Evolutionary conservation across 2,888 invertebrate genomes (phyloP), one percentile per base, ranked within the genome.

Genomic region (Caenorhabditis sulstoni): DNA sequence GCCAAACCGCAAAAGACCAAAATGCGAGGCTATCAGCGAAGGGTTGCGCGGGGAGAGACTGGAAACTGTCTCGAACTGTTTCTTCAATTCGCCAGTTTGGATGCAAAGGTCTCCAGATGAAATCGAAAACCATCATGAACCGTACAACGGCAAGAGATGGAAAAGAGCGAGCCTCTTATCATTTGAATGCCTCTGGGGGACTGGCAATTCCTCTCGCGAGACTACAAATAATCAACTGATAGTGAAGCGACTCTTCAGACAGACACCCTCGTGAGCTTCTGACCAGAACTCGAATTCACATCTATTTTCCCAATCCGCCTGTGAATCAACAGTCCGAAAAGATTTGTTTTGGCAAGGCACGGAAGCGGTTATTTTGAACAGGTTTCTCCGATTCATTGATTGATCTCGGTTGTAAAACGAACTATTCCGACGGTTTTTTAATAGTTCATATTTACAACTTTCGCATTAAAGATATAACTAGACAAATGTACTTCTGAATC

Each of bases 1-100:
- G 73, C 50, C 73, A 73, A 73, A 73, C 73, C 73, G 58, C 73
- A 65, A 73, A 73, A 73, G 73, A 73, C 73, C 64, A 73, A 71
- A 71, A 73, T 64, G 58, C 62, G 41, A 62, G 22, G n/a, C 9
- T 22, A n/a, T 37, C 11, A 67, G 8, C 35, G 45, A 7, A 3
- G 29, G 29, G 7, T 3, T 29, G 29, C 16, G 29, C 37, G 14
- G 58, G 55, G n/a, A 29, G 44, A 11, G 44, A 44, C 44, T 44
- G n/a, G 44, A 44, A 44, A 44, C 3, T 5, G 29, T 29, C 29
- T 29, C 7, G 29, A 29, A 29, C 29, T 29, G 29, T 5, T 29
- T 7, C 29, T 29, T 5, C 29, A 5, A 29, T 3, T 29, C 7
- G n/a, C n/a, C n/a, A n/a, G n/a, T 29, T 29, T 29, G 29, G 29